Conservation (phyloP, 1,140 invertebrate species). For the Scylla paramamosain region DNA sequence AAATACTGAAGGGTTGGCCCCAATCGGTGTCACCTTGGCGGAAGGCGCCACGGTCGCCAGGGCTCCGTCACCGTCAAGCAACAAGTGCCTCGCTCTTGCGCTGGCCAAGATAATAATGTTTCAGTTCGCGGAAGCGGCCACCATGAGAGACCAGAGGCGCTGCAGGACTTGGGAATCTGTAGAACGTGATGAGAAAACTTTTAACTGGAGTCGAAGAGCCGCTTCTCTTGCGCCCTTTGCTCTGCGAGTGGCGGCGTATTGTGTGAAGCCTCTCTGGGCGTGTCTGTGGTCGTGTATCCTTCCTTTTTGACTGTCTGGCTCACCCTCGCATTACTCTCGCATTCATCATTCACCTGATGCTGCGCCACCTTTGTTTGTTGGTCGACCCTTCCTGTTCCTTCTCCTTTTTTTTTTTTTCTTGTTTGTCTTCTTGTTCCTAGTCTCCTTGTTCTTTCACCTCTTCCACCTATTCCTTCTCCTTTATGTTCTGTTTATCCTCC, state of each 20-base stretch:
- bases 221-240: too few relatives aligned
- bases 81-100: background rate
- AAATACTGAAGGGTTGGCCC: background rate
- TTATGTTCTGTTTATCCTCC: background rate
- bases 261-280: too few relatives aligned
- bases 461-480: background rate
- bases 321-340: background rate
- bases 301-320: background rate
- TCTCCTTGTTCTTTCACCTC: background rate
- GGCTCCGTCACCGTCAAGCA: background rate
- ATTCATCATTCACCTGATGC: background rate
- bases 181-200: constrained; percentile 14
- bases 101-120: background rate
- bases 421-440: background rate
- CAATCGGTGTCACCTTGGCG: background rate
- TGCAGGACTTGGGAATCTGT: background rate
- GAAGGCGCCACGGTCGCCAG: background rate
- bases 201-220: background rate
- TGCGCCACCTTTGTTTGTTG: too few relatives aligned
- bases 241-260: too few relatives aligned
- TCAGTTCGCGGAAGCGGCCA: too few relatives aligned
- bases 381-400: too few relatives aligned
- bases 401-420: background rate
- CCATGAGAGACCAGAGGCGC: background rate
- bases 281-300: too few relatives aligned